Percentiles rank a stretch among this genome's conserved stretches.
phyloP scores from a whole-genome alignment of 2,888 invertebrate genomes.

The Meta bourneti region DNA sequence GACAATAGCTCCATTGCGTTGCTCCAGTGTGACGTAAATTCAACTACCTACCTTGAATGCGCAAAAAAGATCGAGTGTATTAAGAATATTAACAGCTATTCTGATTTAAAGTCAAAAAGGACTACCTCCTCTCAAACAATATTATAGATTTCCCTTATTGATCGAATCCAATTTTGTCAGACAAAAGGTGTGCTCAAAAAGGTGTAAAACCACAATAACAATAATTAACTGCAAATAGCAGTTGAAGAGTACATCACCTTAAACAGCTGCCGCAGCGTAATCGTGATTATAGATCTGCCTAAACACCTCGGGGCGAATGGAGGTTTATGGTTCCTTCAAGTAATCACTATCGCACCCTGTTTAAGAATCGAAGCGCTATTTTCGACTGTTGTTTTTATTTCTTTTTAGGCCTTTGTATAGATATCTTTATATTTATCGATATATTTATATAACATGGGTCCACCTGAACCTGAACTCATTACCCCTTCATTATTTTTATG shows the following conservation, averaged over 20 bases:
- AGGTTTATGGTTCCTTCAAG: neutral
- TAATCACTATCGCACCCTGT: neutral
- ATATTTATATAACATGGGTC: too few species aligned
- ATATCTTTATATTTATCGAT: too few species aligned
- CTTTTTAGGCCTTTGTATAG: too few species aligned
- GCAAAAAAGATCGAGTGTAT: too few species aligned
- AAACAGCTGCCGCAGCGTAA: constrained; percentile 31
- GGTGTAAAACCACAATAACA: constrained; percentile 34
- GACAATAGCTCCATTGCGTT: too few species aligned
- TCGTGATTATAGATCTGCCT: constrained; percentile 31
- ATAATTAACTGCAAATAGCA: constrained; percentile 40
- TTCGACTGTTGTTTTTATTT: neutral
- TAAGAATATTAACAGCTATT: too few species aligned
- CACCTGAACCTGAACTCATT: too few species aligned
- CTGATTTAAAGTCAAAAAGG: too few species aligned
- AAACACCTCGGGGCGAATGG: constrained; percentile 33
- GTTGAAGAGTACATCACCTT: constrained; percentile 45
- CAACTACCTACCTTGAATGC: too few species aligned
- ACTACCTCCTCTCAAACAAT: too few species aligned
- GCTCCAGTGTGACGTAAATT: too few species aligned
- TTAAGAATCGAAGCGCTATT: neutral
- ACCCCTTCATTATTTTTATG: too few species aligned
- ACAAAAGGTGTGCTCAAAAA: constrained; percentile 23
- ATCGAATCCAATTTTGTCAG: constrained; percentile 22
- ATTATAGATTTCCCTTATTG: neutral